Percentiles rank a stretch among this genome's conserved stretches.
Evolutionary conservation across 1,140 invertebrate genomes (phyloP).

Genomic region (Notospermus geniculatus): DNA sequence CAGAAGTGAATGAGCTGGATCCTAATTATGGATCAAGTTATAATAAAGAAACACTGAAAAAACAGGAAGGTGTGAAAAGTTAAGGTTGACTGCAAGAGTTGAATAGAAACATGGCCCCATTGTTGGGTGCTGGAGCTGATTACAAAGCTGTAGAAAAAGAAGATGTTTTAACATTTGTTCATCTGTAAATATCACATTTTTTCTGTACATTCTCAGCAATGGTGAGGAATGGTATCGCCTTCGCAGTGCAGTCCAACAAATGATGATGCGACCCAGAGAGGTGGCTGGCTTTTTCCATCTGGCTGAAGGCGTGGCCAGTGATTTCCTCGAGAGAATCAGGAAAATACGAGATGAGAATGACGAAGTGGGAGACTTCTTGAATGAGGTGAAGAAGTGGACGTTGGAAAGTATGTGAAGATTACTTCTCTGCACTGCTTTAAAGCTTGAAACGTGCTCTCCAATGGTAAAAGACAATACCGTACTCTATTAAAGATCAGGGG

Average conservation of each 20-base stretch:
- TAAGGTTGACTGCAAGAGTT: no score
- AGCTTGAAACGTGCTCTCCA: no score
- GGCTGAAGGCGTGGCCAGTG: constrained; percentile 75
- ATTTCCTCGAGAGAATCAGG: constrained; percentile 42
- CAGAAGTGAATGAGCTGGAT: no score
- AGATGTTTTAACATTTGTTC: no score
- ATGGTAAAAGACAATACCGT: no score
- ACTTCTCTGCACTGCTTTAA: constrained; percentile 5
- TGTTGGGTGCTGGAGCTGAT: no score
- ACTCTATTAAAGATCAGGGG: no score
- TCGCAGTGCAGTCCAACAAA: constrained; percentile 77
- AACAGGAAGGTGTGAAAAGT: no score
- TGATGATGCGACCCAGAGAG: constrained; percentile 74
- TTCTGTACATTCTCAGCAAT: constrained; percentile 70
- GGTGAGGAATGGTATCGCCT: constrained; percentile 79
- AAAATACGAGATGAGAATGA: constrained; percentile 26
- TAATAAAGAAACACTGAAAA: no score
- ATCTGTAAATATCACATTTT: constrained; percentile 1
- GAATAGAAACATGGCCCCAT: no score
- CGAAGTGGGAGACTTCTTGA: constrained; percentile 43
- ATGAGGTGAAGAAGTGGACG: constrained; percentile 49
- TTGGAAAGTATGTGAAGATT: constrained; percentile 47
- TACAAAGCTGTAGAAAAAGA: no score
- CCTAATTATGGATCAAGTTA: no score
- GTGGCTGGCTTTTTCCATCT: constrained; percentile 71